A percentile compares a stretch with the other conserved stretches of the same genome.
phyloP scores from a whole-genome alignment of 2,113 vertebrate genomes.

The Syngnathus scovelli region DNA sequence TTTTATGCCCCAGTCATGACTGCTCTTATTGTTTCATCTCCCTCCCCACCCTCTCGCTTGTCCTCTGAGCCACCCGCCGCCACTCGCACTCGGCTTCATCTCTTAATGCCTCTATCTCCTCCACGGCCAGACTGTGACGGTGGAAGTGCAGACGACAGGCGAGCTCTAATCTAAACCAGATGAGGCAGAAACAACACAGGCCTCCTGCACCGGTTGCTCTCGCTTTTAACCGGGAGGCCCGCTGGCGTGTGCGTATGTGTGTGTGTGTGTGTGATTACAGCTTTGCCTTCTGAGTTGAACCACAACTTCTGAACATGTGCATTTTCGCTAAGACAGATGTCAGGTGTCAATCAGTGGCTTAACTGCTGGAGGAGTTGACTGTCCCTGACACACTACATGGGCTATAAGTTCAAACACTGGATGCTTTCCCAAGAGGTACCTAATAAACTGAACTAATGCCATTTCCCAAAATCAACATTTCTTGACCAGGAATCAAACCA shows the following conservation, averaged over 20 bases:
- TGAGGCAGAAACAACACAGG: slow-evolving; percentile 53
- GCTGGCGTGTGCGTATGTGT: slow-evolving; percentile 17
- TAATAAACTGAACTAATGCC: too few relatives aligned
- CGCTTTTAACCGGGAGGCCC: slow-evolving; percentile 54
- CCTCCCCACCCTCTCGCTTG: neutral
- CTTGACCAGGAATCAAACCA: too few relatives aligned
- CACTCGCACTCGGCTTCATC: slow-evolving; percentile 20
- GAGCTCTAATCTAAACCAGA: slow-evolving; percentile 68
- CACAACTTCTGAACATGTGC: neutral
- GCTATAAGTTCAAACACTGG: neutral
- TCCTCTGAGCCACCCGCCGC: slow-evolving; percentile 1
- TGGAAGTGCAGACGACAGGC: slow-evolving; percentile 26
- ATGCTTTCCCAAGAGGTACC: neutral
- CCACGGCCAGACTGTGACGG: slow-evolving; percentile 54
- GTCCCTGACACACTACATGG: neutral
- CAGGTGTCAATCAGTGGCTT: neutral
- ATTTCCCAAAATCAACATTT: too few relatives aligned
- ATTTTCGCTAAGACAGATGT: neutral
- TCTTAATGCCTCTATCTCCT: slow-evolving; percentile 50
- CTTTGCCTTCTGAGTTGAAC: neutral
- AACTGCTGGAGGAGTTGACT: neutral
- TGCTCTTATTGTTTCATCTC: slow-evolving; percentile 35
- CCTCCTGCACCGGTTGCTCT: slow-evolving; percentile 30
- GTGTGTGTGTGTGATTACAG: neutral
- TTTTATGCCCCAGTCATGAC: slow-evolving; percentile 16